phyloP scores from a whole-genome alignment of 2,797 vertebrate species.

The Sebastes diploproa region DNA sequence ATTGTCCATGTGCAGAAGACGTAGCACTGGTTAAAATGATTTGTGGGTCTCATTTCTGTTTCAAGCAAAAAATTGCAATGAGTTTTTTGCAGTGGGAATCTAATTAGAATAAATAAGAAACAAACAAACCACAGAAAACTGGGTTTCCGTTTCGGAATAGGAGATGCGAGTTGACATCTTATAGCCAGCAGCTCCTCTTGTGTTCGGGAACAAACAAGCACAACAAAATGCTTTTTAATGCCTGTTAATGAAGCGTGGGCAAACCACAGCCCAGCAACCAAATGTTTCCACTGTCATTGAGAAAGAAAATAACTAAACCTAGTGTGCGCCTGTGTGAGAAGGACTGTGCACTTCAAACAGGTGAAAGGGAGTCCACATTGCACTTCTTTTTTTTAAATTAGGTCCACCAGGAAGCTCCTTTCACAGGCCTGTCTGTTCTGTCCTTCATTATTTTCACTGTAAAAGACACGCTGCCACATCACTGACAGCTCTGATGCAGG shows the following conservation, averaged over 20 bases:
- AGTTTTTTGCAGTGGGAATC: background rate
- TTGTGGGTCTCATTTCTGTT: background rate
- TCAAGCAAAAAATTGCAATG: background rate
- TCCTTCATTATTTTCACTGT: background rate
- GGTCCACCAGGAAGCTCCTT: background rate
- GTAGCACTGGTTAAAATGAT: background rate
- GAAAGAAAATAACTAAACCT: conserved; percentile 5
- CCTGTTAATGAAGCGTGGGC: conserved; percentile 17
- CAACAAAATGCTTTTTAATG: conserved; percentile 28
- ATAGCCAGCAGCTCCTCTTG: conserved; percentile 27
- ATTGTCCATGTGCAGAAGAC: background rate
- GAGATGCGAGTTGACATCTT: conserved; percentile 24
- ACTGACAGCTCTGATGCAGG: background rate
- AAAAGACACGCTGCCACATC: background rate
- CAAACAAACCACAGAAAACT: conserved; percentile 14
- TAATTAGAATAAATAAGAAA: conserved; percentile 25
- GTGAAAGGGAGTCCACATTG: background rate
- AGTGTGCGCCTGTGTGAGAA: background rate
- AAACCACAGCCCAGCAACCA: background rate
- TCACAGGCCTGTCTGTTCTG: background rate
- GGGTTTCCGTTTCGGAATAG: background rate
- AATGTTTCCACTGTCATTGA: conserved; percentile 30
- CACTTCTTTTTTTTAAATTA: background rate
- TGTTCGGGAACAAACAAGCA: conserved; percentile 29
- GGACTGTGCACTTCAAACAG: background rate